A percentile compares a stretch with the other conserved stretches of the same genome.
Evolutionary conservation across 2,888 invertebrate species (phyloP).

Genomic region (Lithophane ornitopus): DNA sequence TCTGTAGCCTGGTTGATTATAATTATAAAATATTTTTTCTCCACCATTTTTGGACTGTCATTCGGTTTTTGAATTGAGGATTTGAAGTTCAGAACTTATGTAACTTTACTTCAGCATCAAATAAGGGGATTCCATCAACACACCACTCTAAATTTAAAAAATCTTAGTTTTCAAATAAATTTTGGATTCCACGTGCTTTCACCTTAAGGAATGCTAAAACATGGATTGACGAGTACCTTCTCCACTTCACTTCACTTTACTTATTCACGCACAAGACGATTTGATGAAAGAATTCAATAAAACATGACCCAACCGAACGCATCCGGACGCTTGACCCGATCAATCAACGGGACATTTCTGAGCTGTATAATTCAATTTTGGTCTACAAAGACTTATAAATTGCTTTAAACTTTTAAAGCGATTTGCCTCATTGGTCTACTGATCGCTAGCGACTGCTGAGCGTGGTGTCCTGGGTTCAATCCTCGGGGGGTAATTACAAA

Average conservation of each 20-base stretch:
- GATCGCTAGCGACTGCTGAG: background rate
- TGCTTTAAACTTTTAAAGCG: background rate
- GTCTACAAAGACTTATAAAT: constrained; percentile 19
- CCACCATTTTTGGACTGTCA: background rate
- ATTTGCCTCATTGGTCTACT: background rate
- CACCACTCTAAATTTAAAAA: background rate
- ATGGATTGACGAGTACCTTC: no score
- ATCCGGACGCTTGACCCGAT: constrained; percentile 53
- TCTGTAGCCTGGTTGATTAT: background rate
- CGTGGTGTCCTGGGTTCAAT: background rate
- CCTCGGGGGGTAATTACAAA: background rate
- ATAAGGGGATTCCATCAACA: background rate
- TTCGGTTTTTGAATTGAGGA: background rate
- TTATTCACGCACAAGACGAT: constrained; percentile 8
- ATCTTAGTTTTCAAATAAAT: background rate
- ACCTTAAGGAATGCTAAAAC: background rate
- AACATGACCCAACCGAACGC: constrained; percentile 33
- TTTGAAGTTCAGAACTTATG: background rate
- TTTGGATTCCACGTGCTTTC: background rate
- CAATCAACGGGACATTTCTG: constrained; percentile 53
- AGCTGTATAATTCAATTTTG: constrained; percentile 50
- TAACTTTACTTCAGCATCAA: background rate
- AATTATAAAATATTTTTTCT: background rate
- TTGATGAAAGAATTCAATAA: constrained; percentile 43
- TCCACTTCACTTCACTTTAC: background rate